Evolutionary conservation across 2,113 vertebrate genomes (phyloP), one percentile per base, ranked within the genome.

Genomic region (Coptodon rendalli): DNA sequence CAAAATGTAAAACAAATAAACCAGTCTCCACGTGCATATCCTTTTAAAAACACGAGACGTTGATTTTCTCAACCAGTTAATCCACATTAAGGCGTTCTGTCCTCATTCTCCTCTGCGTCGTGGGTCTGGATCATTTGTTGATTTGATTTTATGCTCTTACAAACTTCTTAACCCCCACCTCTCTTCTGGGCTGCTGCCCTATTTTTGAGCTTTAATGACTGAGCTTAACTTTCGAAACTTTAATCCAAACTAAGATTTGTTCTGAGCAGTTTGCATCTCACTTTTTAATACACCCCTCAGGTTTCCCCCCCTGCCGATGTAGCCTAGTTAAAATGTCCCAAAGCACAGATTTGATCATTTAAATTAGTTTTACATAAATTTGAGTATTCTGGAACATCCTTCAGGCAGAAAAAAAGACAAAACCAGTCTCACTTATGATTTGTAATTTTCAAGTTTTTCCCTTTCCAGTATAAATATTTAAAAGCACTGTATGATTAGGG

Each of bases 301-400:
- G 5, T 9, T 2, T 0, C 22, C 3, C n/a, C 16, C n/a, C 68
- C 1, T 1, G 38, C 5, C 2, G 4, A 48, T 48, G 38, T 9
- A 76, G 40, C 40, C 68, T 4, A 0, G 12, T 43, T 71, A 43
- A 71, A 71, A 71, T 48, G 14, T 76, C 24, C 40, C 40, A 17
- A 48, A 48, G 14, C 40, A 48, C 40, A 73, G 38, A 73, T 73
- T 73, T 73, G 16, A 73, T 73, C 68, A 2, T 48, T 48, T 29
- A 76, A 76, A 76, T 76, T 27, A 76, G 40, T 48, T 76, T 76
- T 29, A 76, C 68, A 76, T 76, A 27, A 17, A 48, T 76, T 4
- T 48, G 68, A 73, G 14, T 29, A 73, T 48, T 48, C 24, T 76
- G 40, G 40, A 29, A 29, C 22, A 48, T 29, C 40, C 22, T 76